Evolutionary conservation across 2,797 vertebrate species (phyloP), one percentile per base, ranked within the genome.

Genomic region (Etheostoma nigrum): DNA sequence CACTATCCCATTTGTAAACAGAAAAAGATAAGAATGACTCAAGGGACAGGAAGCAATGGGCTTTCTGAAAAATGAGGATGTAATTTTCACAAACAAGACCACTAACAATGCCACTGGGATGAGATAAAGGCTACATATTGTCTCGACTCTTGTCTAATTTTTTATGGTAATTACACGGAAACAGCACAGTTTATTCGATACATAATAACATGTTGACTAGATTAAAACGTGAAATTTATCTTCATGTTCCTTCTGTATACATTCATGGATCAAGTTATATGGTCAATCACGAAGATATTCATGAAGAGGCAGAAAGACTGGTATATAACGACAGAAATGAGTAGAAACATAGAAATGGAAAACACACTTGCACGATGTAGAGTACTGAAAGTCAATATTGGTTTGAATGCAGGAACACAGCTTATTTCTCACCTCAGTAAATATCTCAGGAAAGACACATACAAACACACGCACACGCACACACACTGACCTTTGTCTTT

Each of bases 401-500:
- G 60, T 64, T 42, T 42, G 66, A 67, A 45, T 1, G 61, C 64
- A 63, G 66, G 52, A 72, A 77, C 70, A 74, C 61, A 83, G 54
- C 42, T 47, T 79, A 76, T 79, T 81, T 81, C 72, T 79, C 75
- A 76, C 74, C 63, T 81, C 57, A 48, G 68, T 44, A 76, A 74
- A 79, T 76, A 75, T 62, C 48, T 51, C 12, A 19, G 36, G 44
- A 66, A n/a, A 63, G 27, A 68, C n/a, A 19, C 9, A 18, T 13
- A 63, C 23, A 16, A 47, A 53, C 53, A 68, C n/a, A 19, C 45
- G 23, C 9, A 18, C 18, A 53, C 61, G 18, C 19, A 74, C n/a
- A 67, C 33, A 18, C 54, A 58, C 96, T 94, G 86, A 97, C 97
- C 97, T 96, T 94, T 93, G 80, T 97, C 96, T 93, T 95, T 97